Percentiles rank a stretch among this genome's conserved stretches.
Conservation (phyloP, 30 jellyfish, hydroid and myxozoan species). For the Aurelia coerulea region DNA sequence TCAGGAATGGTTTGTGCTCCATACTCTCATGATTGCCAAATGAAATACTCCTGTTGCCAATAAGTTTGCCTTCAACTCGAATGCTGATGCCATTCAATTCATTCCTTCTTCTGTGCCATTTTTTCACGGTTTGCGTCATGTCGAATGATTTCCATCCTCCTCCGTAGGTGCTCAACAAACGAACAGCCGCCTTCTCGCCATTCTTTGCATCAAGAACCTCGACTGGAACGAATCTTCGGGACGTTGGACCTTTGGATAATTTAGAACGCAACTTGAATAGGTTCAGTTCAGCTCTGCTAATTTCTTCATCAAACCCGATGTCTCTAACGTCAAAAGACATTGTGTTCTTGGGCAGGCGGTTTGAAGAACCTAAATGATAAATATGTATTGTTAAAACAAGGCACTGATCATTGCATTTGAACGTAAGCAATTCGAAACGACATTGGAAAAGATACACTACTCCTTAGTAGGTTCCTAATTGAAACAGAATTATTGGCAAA, state of each 20-base stretch:
- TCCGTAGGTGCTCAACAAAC: constrained; percentile 39
- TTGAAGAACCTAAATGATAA: constrained; percentile 9
- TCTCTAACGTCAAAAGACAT: constrained; percentile 47
- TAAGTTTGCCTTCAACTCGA: constrained; percentile 3
- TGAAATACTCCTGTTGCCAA: neutral
- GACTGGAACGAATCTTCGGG: constrained; percentile 33
- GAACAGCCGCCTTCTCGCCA: constrained; percentile 3
- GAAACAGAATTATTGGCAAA: constrained; percentile 2
- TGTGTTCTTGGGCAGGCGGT: neutral
- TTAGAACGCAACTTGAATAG: constrained; percentile 40
- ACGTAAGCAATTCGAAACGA: neutral
- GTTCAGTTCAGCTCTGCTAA: constrained; percentile 53
- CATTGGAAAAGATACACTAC: neutral
- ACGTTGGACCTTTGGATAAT: neutral
- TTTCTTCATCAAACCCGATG: constrained; percentile 41
- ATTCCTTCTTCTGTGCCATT: constrained; percentile 45
- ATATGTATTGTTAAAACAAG: neutral
- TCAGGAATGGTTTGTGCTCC: constrained; percentile 57
- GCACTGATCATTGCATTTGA: neutral
- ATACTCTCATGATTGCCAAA: constrained; percentile 24
- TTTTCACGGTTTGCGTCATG: constrained; percentile 42
- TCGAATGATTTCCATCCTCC: constrained; percentile 80
- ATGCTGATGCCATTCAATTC: neutral
- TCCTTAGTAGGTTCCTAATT: neutral
- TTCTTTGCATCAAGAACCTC: constrained; percentile 23